Conservation (phyloP, 2,113 vertebrate species). For the Hiodon tergisus region DNA sequence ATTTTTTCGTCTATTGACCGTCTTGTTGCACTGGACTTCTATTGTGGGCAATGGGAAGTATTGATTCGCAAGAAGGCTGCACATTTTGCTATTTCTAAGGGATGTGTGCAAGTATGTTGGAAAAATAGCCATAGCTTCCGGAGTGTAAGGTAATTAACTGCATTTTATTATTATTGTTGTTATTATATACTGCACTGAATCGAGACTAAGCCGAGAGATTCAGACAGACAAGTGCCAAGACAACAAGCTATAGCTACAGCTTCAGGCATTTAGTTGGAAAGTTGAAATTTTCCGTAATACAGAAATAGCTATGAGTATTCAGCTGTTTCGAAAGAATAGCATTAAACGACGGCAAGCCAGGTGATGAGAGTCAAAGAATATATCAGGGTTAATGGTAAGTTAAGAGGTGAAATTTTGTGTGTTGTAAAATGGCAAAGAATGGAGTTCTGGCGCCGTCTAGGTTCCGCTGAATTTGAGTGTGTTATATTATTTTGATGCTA, state of each 20-base stretch:
- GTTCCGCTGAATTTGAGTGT: slow-evolving; percentile 63
- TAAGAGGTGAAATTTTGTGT: slow-evolving; percentile 60
- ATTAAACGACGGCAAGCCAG: neutral
- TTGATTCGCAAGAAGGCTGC: slow-evolving; percentile 73
- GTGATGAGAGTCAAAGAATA: slow-evolving; percentile 19
- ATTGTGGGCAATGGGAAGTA: slow-evolving; percentile 84
- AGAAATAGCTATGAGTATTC: neutral
- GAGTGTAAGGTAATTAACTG: slow-evolving; percentile 86
- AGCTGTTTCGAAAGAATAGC: slow-evolving; percentile 10
- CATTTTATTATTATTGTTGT: slow-evolving; percentile 1
- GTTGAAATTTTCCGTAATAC: neutral
- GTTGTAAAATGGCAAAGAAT: slow-evolving; percentile 47
- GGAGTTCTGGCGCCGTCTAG: slow-evolving; percentile 79
- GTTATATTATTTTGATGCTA: slow-evolving; percentile 15
- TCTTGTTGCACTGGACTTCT: slow-evolving; percentile 79
- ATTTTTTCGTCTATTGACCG: slow-evolving; percentile 59
- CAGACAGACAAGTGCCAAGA: slow-evolving; percentile 13
- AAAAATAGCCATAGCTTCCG: slow-evolving; percentile 93
- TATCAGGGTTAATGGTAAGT: slow-evolving; percentile 64
- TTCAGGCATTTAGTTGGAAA: slow-evolving; percentile 19
- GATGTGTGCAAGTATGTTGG: slow-evolving; percentile 85
- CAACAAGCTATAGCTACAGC: neutral
- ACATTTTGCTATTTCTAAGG: slow-evolving; percentile 64
- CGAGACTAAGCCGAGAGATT: slow-evolving; percentile 19
- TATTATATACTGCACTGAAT: neutral